Base-by-base conservation (phyloP, 2,797 vertebrate genomes). In the Dendrocincla fuliginosa region DNA sequence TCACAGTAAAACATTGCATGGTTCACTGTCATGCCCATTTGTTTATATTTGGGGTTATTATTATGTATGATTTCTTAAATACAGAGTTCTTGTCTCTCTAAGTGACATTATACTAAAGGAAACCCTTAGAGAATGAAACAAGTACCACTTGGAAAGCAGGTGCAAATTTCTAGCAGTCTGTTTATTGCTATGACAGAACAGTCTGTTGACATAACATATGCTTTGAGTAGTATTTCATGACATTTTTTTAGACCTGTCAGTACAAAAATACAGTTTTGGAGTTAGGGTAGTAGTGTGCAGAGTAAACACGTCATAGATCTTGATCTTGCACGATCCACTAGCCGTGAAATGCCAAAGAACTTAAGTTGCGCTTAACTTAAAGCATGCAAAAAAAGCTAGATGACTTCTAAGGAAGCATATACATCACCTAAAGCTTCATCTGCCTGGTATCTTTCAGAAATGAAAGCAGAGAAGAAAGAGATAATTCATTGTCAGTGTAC, bases 331-430 rank as follows among this genome's bases (percentile, higher is more conserved):
- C 2, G 5, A 78, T 18, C 33, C 50, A 41, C 25, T 49, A 84
- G 33, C 7, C 10, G 63, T 32, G 41, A 83, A 46, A 6, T 16
- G 49, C 30, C 20, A 4, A 70, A 70, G 23, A 84, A 84, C 2
- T 53, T 56, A 20, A 0, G 1, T n/a, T 56, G 44, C 0, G 2
- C 35, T 88, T 59, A 67, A 63, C n/a, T 35, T 70, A 15, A 24
- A 70, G 64, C 56, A 74, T 12, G 56, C 28, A 52, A 41, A 47
- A 57, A 61, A 47, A 77, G 6, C 14, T 50, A 50, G 10, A 17
- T 25, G 41, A 70, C 52, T 67, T 88, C 33, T 44, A 63, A 81
- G 47, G 56, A 83, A 86, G 28, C 12, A 37, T 10, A 35, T 2
- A 33, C 16, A 56, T 27, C n/a, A 37, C 47, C 27, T 68, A 60